These are phyloP conservation scores for Drosophila tristis DNA, from an alignment of 1,140 invertebrate genomes.

Conservation along the genomic window DNA sequence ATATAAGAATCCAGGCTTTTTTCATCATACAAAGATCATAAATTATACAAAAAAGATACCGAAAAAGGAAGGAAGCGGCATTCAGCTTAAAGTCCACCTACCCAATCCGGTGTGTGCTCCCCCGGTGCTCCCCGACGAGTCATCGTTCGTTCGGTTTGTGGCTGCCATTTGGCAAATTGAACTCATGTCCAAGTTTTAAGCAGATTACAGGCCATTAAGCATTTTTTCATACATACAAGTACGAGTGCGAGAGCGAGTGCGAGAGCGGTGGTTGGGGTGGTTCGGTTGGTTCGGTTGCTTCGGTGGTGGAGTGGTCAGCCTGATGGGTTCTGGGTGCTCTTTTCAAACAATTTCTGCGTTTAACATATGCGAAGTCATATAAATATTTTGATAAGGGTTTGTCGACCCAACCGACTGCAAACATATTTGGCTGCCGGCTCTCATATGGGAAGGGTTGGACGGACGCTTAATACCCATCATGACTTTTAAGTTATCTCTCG, in stretches of 20 bases:
- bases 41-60: constrained; percentile 51
- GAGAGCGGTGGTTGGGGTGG: constrained; percentile 6
- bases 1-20: constrained; percentile 38
- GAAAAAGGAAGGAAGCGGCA: constrained; percentile 5
- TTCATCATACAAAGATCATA: constrained; percentile 56
- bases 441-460: constrained; percentile 56
- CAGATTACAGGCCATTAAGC: constrained; percentile 82
- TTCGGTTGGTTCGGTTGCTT: too few species aligned
- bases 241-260: constrained; percentile 6
- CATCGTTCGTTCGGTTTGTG: constrained; percentile 18
- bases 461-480: constrained; percentile 75
- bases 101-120: background rate
- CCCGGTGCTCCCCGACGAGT: background rate
- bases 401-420: constrained; percentile 55
- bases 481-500: constrained; percentile 80
- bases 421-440: constrained; percentile 60
- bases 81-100: constrained; percentile 54
- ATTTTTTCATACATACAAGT: constrained; percentile 68
- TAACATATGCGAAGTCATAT: constrained; percentile 81
- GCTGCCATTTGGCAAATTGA: constrained; percentile 77
- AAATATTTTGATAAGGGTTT: constrained; percentile 83
- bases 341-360: constrained; percentile 67
- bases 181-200: constrained; percentile 82
- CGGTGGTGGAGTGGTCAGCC: background rate
- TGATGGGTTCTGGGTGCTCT: constrained; percentile 16